These are phyloP conservation scores for Scylla paramamosain DNA, from an alignment of 1,140 invertebrate species.

Conservation along the genomic window DNA sequence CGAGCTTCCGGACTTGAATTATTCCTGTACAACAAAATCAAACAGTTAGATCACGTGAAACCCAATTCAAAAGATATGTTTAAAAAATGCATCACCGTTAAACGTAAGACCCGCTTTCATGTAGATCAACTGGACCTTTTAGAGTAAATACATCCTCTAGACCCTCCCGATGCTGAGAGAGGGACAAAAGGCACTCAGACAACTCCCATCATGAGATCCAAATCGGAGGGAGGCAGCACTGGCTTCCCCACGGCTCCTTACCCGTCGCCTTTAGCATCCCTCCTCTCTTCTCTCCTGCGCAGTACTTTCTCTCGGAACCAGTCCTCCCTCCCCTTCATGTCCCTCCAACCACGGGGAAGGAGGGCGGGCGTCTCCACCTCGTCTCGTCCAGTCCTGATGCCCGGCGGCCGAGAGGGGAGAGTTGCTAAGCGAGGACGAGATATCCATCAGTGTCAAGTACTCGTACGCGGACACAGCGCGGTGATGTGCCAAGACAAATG, in stretches of 20 bases:
- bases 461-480: not conserved
- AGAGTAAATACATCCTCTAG: too few species aligned
- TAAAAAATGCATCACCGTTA: too few species aligned
- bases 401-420: not conserved
- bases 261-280: not conserved
- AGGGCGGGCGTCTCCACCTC: not conserved
- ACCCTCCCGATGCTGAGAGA: too few species aligned
- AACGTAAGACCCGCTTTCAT: too few species aligned
- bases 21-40: too few species aligned
- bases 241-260: not conserved
- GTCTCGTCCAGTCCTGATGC: not conserved
- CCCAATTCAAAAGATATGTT: too few species aligned
- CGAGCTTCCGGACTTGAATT: not conserved
- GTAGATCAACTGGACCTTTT: too few species aligned
- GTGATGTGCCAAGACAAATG: not conserved
- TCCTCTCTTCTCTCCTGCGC: not conserved
- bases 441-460: not conserved
- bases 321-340: not conserved
- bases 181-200: not conserved
- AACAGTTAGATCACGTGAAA: too few species aligned
- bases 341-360: not conserved
- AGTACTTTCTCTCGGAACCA: conserved; percentile 11
- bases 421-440: not conserved
- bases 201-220: not conserved
- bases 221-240: not conserved